Evolutionary conservation across 2,113 vertebrate species (phyloP), one percentile per base, ranked within the genome.

Genomic region (Hassar affinis): DNA sequence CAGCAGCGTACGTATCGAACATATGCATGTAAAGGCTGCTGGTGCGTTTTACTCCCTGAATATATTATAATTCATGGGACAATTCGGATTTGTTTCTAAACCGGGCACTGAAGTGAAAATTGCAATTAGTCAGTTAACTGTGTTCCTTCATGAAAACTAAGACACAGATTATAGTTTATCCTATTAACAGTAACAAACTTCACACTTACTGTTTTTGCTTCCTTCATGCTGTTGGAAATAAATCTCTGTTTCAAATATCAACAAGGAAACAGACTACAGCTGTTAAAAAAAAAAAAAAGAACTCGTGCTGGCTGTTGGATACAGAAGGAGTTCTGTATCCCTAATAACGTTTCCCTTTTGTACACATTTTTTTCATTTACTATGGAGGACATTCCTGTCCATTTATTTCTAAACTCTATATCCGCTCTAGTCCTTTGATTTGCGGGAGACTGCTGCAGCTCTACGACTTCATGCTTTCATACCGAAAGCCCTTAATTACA

Each of bases 401-500:
- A 92, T 94, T 94, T 95, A 92, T 94, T 94, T 93, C 92, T 90
- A 87, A 93, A 93, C 90, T 87, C 92, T 89, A 89, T 88, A 90
- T 91, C 91, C 89, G 91, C 89, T 80, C 45, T 86, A 86, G 89
- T 87, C 90, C 94, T 95, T 95, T 95, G 94, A 95, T 94, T 94
- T 87, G 90, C 90, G 91, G 78, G 93, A 94, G 91, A 92, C 93
- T 89, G 93, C 91, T 88, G 92, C 88, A 90, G 91, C 91, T 89
- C 91, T 91, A 86, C 92, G 89, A 93, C 92, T 92, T 91, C 79
- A 87, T 87, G 93, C 92, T 91, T 94, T 94, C 84, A 89, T 89
- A 92, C 91, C 90, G 89, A 92, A 93, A 93, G 86, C 94, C 94
- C 91, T 93, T 94, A 94, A 95, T 95, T 94, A 94, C 93, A 94